phyloP scores from a whole-genome alignment of 2,888 invertebrate genomes.

The Caenorhabditis becei region DNA sequence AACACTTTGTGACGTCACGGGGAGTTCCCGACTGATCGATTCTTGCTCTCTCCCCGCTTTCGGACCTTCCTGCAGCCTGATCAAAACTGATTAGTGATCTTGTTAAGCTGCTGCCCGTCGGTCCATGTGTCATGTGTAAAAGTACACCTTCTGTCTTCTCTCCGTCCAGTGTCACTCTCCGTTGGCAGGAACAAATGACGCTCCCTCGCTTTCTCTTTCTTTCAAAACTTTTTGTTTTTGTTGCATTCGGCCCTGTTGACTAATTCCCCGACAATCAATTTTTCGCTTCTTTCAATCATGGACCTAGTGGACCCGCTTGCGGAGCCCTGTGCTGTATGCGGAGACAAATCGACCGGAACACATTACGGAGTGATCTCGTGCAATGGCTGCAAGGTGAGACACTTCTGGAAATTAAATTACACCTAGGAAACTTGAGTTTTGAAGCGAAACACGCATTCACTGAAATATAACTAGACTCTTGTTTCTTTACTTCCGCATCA shows the following conservation, averaged over 20 bases:
- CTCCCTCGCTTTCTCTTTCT: constrained; percentile 7
- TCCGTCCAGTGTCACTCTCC: constrained; percentile 7
- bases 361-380: constrained; percentile 77
- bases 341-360: constrained; percentile 75
- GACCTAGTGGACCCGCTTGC: constrained; percentile 77
- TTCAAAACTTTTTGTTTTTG: constrained; percentile 2
- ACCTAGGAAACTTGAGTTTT: too few species aligned
- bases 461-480: too few species aligned
- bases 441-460: too few species aligned
- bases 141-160: constrained; percentile 29
- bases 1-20: constrained; percentile 35
- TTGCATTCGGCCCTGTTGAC: neutral
- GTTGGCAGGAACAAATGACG: constrained; percentile 36
- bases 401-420: too few species aligned
- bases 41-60: too few species aligned
- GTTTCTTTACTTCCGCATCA: too few species aligned
- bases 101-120: neutral
- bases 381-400: constrained; percentile 77
- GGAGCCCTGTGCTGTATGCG: constrained; percentile 81
- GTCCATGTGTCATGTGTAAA: constrained; percentile 33
- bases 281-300: constrained; percentile 41
- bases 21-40: neutral
- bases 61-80: neutral
- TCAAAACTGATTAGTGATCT: constrained; percentile 11
- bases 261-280: too few species aligned